These are phyloP conservation scores for Stenodera caucasica DNA, from an alignment of 2,888 invertebrate genomes.

Conservation along the genomic window DNA sequence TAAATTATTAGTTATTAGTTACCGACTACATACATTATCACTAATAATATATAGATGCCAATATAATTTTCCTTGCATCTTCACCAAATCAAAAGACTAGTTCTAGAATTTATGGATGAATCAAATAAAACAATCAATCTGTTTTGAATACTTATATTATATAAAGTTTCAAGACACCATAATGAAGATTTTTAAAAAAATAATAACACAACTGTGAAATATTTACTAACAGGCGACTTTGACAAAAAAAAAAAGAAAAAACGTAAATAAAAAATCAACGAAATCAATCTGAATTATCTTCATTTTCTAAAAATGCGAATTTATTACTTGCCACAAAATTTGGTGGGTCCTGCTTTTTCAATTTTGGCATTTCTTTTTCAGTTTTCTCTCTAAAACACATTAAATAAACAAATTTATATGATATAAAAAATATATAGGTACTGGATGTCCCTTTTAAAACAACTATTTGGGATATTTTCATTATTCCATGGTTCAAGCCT, in stretches of 20 bases:
- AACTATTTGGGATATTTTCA: no score
- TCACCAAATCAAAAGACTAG: no score
- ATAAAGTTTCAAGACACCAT: slow-evolving; percentile 29
- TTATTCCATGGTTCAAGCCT: no score
- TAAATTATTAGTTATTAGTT: no score
- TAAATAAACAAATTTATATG: no score
- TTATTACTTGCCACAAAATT: slow-evolving; percentile 77
- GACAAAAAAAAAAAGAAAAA: slow-evolving; percentile 13
- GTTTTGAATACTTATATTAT: slow-evolving; percentile 24
- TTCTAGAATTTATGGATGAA: no score
- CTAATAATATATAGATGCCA: no score
- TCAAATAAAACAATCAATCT: slow-evolving; percentile 2
- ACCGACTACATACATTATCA: no score
- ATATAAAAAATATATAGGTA: no score
- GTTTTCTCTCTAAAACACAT: slow-evolving; percentile 51
- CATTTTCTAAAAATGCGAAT: slow-evolving; percentile 72
- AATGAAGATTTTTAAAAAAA: slow-evolving; percentile 26
- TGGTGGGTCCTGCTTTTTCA: slow-evolving; percentile 74
- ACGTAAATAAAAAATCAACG: slow-evolving; percentile 8
- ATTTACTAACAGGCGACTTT: slow-evolving; percentile 25
- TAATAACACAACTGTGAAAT: slow-evolving; percentile 26
- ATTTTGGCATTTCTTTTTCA: slow-evolving; percentile 67
- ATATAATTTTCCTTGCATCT: no score
- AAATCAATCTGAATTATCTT: slow-evolving; percentile 50
- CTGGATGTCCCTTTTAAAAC: no score